phyloP scores from a whole-genome alignment of 2,113 vertebrate genomes.

The Albula glossodonta region DNA sequence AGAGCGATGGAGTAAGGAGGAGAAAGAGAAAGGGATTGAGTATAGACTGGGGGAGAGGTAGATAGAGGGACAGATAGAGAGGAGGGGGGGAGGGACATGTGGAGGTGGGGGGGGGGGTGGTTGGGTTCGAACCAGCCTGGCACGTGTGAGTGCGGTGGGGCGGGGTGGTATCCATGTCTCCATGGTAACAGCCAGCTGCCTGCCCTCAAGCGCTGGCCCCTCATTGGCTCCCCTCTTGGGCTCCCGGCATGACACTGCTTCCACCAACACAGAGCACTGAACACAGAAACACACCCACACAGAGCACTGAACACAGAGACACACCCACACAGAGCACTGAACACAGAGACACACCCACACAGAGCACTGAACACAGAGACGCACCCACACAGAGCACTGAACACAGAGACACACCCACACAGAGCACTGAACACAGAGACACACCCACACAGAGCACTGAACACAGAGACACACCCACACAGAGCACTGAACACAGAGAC shows the following conservation, averaged over 20 bases:
- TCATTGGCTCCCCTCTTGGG: slow-evolving; percentile 28
- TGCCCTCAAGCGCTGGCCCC: background rate
- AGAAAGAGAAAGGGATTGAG: background rate
- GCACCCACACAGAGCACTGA: slow-evolving; percentile 65
- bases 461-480: background rate
- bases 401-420: background rate
- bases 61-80: background rate
- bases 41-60: background rate
- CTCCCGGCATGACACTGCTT: slow-evolving; percentile 67
- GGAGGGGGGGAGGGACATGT: background rate
- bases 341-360: background rate
- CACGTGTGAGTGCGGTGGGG: slow-evolving; percentile 53
- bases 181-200: slow-evolving; percentile 32
- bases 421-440: background rate
- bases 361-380: background rate
- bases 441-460: slow-evolving; percentile 65
- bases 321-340: slow-evolving; percentile 76
- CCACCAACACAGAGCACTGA: slow-evolving; percentile 75
- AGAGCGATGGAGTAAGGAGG: background rate
- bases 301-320: slow-evolving; percentile 32
- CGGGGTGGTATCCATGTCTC: slow-evolving; percentile 40
- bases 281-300: slow-evolving; percentile 5
- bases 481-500: background rate
- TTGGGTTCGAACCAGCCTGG: slow-evolving; percentile 66
- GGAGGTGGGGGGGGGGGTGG: background rate